These are phyloP conservation scores for Pristionchus mayeri DNA, from an alignment of 2,888 invertebrate species.

Conservation along the genomic window DNA sequence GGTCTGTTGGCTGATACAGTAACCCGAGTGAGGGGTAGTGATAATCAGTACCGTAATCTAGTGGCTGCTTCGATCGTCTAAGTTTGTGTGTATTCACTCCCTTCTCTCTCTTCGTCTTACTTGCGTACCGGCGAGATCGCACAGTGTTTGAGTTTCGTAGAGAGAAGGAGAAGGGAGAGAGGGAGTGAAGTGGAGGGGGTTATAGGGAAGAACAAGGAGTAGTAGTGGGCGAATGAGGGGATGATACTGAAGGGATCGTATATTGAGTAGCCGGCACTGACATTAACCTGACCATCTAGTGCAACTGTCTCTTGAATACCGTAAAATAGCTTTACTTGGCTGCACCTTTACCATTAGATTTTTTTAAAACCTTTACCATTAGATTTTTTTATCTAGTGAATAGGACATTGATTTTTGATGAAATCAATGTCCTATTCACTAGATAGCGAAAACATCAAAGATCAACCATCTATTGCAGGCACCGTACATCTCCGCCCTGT, in stretches of 20 bases:
- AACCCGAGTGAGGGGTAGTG: background rate
- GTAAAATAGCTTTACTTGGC: too few relatives aligned
- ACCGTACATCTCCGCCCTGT: constrained; percentile 39
- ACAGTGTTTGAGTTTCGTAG: constrained; percentile 46
- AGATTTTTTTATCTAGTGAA: too few relatives aligned
- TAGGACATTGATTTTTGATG: too few relatives aligned
- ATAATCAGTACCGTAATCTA: constrained; percentile 28
- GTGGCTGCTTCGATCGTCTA: background rate
- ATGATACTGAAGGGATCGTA: background rate
- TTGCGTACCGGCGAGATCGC: constrained; percentile 20
- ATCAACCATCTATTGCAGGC: constrained; percentile 8
- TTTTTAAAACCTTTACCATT: too few relatives aligned
- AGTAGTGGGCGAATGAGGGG: background rate
- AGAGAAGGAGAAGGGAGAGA: constrained; percentile 21
- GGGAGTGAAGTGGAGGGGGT: constrained; percentile 36
- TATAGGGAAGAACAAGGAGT: background rate
- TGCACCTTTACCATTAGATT: too few relatives aligned
- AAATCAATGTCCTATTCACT: too few relatives aligned
- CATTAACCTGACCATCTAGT: too few relatives aligned
- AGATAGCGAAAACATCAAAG: background rate
- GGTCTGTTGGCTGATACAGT: background rate
- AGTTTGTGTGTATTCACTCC: constrained; percentile 16
- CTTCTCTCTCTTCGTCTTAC: constrained; percentile 4
- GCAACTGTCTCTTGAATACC: too few relatives aligned
- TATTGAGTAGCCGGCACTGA: too few relatives aligned